Base-by-base conservation (phyloP, 2,113 vertebrate species). In the Alexandromys fortis region DNA sequence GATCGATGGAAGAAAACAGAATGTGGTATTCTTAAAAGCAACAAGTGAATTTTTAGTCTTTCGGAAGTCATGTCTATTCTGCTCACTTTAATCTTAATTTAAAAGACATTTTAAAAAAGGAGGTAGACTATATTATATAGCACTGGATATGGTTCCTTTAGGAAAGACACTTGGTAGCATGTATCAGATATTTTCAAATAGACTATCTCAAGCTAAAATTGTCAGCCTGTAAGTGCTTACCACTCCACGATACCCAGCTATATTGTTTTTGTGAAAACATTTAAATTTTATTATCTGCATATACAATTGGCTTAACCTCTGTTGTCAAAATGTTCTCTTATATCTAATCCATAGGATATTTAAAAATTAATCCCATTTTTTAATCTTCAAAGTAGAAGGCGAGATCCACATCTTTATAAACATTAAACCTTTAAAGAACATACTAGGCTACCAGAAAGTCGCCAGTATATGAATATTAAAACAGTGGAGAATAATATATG, bases 251-350 rank as follows among this genome's bases (percentile, higher is more conserved):
- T 28, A 76, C 88, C 5, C 28, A 86, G 42, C 47, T 58, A 24
- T 28, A 63, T 33, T 82, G 16, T 86, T 49, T 63, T 93, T 75
- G 75, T 38, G 38, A 91, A 76, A 33, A 58, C 45, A 73, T 87
- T 55, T 14, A 67, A 21, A 86, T 22, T 26, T 47, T 33, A 78
- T 78, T 24, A 82, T 45, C 58, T 85, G 63, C 76, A 45, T n/a
- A 52, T 21, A 88, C 33, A 55, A 63, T 30, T 88, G n/a, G 6
- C 87, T 90, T 96, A 86, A 92, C 42, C 11, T 91, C 75, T 82
- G 17, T 61, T 91, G 47, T 96, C 88, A 96, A 91, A 95, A 67
- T 8, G 63, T n/a, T 77, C 33, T 86, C 55, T 63, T 65, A 61
- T 11, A 76, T 77, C 67, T 96, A 73, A 81, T 68, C 58, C 42